Conservation (phyloP, 2,888 invertebrate species). For the Tetrapedia diversipes region DNA sequence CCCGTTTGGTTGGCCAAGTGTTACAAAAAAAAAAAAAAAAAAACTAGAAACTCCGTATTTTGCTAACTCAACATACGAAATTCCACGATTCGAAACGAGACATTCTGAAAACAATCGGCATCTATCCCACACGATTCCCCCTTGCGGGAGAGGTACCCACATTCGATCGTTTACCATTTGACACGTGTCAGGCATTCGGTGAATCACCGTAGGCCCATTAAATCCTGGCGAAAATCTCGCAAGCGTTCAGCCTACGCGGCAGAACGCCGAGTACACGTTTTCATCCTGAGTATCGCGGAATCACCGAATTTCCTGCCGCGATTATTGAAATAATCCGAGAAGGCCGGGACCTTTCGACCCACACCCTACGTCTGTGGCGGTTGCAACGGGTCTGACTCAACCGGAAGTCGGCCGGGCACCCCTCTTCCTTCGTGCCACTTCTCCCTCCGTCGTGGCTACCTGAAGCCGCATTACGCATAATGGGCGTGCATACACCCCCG, state of each 20-base stretch:
- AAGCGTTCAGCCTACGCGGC: conserved; percentile 17
- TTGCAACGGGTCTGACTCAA: conserved; percentile 77
- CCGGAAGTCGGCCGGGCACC: conserved; percentile 79
- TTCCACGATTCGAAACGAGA: neutral
- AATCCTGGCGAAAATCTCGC: neutral
- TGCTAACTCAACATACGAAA: neutral
- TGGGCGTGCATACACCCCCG: conserved; percentile 63
- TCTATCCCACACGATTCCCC: conserved; percentile 26
- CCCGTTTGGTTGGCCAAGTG: too few relatives aligned
- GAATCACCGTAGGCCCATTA: conserved; percentile 17
- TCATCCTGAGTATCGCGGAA: too few relatives aligned
- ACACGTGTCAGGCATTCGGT: conserved; percentile 22
- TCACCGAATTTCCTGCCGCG: conserved; percentile 34
- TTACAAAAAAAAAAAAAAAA: too few relatives aligned
- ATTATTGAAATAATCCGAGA: conserved; percentile 33
- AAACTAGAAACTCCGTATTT: too few relatives aligned
- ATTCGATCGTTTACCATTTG: conserved; percentile 7
- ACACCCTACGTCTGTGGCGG: conserved; percentile 63
- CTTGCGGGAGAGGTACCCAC: neutral
- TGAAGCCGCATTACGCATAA: conserved; percentile 72
- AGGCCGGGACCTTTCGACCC: conserved; percentile 55
- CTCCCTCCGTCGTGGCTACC: conserved; percentile 62
- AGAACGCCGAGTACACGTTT: neutral
- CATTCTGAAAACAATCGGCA: conserved; percentile 12
- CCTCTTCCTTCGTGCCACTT: conserved; percentile 68